Conservation (phyloP, 2,888 invertebrate genomes). For the Penaeus monodon region DNA sequence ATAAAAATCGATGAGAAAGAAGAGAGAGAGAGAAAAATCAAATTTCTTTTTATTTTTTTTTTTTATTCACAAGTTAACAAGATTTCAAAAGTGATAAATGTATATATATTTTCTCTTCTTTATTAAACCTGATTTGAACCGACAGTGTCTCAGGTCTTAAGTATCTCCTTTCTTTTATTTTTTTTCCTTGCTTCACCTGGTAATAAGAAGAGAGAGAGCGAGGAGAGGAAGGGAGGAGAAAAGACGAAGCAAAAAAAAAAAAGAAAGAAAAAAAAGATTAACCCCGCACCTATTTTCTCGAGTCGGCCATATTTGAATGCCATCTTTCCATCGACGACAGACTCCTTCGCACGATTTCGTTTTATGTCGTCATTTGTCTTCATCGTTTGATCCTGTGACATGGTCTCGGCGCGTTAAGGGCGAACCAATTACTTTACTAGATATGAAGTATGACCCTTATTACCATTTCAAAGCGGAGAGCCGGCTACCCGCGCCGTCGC, state of each 20-base stretch:
- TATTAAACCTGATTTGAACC: too few species aligned
- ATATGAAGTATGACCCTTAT: slow-evolving; percentile 55
- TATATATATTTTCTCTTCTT: too few species aligned
- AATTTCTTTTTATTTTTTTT: too few species aligned
- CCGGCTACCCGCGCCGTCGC: slow-evolving; percentile 42
- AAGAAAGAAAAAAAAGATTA: not conserved
- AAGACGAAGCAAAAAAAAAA: not conserved
- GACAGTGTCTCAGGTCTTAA: too few species aligned
- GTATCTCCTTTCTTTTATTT: too few species aligned
- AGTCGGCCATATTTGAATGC: slow-evolving; percentile 32
- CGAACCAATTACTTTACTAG: slow-evolving; percentile 55
- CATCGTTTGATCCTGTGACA: slow-evolving; percentile 62
- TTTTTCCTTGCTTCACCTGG: too few species aligned
- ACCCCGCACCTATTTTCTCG: slow-evolving; percentile 5
- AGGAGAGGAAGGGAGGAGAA: slow-evolving; percentile 8
- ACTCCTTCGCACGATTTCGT: slow-evolving; percentile 31
- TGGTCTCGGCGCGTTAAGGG: slow-evolving; percentile 57
- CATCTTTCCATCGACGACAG: slow-evolving; percentile 37
- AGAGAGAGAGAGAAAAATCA: too few species aligned
- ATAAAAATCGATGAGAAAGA: too few species aligned
- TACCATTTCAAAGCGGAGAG: slow-evolving; percentile 59
- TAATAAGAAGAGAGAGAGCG: not conserved
- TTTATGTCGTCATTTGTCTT: slow-evolving; percentile 47
- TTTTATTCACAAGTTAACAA: too few species aligned
- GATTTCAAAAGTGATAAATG: too few species aligned